Percentiles rank a stretch among this genome's conserved stretches.
Evolutionary conservation across 2,113 vertebrate genomes (phyloP).

Genomic region (Asarcornis scutulata): DNA sequence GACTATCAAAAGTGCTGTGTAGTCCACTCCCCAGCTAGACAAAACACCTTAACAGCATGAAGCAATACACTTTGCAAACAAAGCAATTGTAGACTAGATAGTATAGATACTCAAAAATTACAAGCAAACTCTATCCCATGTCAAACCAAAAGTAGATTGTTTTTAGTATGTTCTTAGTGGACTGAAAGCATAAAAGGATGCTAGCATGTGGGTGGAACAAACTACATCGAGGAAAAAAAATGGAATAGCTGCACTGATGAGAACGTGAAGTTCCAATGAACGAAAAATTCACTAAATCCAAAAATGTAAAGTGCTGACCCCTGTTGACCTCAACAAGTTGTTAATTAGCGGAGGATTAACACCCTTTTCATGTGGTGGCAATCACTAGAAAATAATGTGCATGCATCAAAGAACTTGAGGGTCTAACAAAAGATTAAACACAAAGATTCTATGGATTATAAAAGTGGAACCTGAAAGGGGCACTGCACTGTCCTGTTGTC

Average conservation of each 20-base stretch:
- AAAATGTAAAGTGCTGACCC: slow-evolving; percentile 26
- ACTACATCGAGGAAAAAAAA: background rate
- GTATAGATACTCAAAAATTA: background rate
- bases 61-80: background rate
- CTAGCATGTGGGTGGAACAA: background rate
- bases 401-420: slow-evolving; percentile 4
- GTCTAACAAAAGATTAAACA: slow-evolving; percentile 15
- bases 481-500: background rate
- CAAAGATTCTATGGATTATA: background rate
- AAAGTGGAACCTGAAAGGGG: background rate
- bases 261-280: slow-evolving; percentile 23
- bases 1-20: background rate
- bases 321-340: slow-evolving; percentile 1
- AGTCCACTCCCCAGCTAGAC: background rate
- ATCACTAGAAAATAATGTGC: slow-evolving; percentile 47
- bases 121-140: background rate
- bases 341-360: slow-evolving; percentile 64
- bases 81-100: background rate
- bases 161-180: background rate
- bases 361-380: slow-evolving; percentile 23
- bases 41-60: background rate
- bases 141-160: background rate
- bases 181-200: background rate
- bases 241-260: background rate
- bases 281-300: slow-evolving; percentile 26